Evolutionary conservation across 2,113 vertebrate species (phyloP).

Genomic region (Anguilla japonica): DNA sequence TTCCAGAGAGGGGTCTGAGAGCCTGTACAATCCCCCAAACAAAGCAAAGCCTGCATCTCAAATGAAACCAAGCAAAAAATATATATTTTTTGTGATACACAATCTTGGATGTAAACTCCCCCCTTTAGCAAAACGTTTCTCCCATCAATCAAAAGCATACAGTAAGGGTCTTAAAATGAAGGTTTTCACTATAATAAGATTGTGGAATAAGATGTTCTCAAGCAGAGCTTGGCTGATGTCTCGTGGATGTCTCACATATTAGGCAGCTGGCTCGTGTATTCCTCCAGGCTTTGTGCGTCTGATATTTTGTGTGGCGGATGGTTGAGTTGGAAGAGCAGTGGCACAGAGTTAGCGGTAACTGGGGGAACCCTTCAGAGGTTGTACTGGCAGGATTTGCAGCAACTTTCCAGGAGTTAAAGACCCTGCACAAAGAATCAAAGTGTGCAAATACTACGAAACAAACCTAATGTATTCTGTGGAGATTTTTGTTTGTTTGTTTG

Average conservation of each 20-base stretch:
- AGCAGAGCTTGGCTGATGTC: neutral
- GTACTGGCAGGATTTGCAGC: too few species aligned
- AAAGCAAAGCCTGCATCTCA: neutral
- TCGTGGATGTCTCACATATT: neutral
- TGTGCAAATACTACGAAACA: too few species aligned
- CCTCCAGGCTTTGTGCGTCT: neutral
- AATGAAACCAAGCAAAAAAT: constrained; percentile 3
- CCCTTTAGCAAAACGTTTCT: neutral
- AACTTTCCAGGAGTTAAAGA: too few species aligned
- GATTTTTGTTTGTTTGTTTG: too few species aligned
- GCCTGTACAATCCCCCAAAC: neutral
- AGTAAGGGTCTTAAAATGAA: neutral
- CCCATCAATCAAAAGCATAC: neutral
- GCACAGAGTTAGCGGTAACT: too few species aligned
- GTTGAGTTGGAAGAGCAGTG: neutral
- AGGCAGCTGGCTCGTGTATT: neutral
- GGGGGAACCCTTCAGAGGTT: too few species aligned
- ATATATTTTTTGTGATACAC: neutral
- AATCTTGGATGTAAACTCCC: neutral
- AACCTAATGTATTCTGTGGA: too few species aligned
- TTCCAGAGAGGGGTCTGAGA: neutral
- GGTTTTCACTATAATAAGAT: neutral
- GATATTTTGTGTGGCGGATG: neutral
- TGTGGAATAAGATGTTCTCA: neutral
- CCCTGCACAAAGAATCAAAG: too few species aligned